Percentiles rank a stretch among this genome's conserved stretches.
These are phyloP conservation scores for Acanthochromis polyacanthus DNA, from an alignment of 2,113 vertebrate genomes.

Conservation along the genomic window DNA sequence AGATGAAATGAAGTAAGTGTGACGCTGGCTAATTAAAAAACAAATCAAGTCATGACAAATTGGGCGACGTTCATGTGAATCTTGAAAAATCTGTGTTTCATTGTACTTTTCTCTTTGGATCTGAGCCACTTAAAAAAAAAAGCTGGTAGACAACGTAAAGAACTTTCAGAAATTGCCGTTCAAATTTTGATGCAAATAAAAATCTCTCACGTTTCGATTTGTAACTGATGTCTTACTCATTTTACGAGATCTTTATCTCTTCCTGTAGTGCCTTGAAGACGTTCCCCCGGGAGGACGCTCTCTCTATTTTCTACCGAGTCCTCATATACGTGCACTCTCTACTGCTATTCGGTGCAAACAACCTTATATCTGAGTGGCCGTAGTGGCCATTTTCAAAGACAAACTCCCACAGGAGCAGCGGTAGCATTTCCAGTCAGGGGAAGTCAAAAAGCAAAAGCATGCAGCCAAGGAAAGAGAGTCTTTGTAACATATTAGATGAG, in stretches of 20 bases:
- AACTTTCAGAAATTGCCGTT: slow-evolving; percentile 10
- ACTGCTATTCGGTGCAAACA: slow-evolving; percentile 45
- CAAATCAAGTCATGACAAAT: slow-evolving; percentile 18
- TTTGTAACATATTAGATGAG: background rate
- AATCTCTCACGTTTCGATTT: background rate
- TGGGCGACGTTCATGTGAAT: slow-evolving; percentile 1
- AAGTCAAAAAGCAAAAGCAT: slow-evolving; percentile 20
- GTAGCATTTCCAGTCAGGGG: slow-evolving; percentile 28
- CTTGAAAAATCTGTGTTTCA: background rate
- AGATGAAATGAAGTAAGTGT: slow-evolving; percentile 7
- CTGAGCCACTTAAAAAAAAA: background rate
- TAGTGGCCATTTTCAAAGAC: slow-evolving; percentile 49
- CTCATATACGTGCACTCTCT: slow-evolving; percentile 47
- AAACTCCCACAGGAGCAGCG: slow-evolving; percentile 31
- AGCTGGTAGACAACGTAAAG: background rate
- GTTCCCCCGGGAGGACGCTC: slow-evolving; percentile 19
- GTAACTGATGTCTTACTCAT: background rate
- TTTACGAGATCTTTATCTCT: slow-evolving; percentile 26
- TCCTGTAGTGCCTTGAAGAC: slow-evolving; percentile 22
- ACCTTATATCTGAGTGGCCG: slow-evolving; percentile 33
- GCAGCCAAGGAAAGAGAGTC: slow-evolving; percentile 1
- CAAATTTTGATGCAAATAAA: background rate
- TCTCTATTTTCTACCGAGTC: slow-evolving; percentile 31
- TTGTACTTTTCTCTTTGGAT: background rate
- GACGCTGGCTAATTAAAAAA: slow-evolving; percentile 22